Conservation (phyloP, 2,888 invertebrate species). For the Lithodes maja region DNA sequence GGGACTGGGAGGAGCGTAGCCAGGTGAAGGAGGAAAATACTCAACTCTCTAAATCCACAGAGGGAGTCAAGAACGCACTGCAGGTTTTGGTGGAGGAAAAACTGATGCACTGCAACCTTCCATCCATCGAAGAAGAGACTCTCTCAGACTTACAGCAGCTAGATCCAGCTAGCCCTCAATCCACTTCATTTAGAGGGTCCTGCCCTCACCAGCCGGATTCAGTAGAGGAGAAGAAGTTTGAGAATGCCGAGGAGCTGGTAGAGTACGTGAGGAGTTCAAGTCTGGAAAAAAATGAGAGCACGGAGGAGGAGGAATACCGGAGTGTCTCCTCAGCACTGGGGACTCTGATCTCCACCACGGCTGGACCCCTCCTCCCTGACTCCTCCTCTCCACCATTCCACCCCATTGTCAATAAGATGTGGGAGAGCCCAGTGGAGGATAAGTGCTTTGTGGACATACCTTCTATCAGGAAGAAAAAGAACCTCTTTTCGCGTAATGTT, state of each 20-base stretch:
- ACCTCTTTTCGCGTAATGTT: slow-evolving; percentile 62
- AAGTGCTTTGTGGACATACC: slow-evolving; percentile 52
- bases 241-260: slow-evolving; percentile 60
- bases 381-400: slow-evolving; percentile 48
- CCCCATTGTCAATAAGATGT: slow-evolving; percentile 60
- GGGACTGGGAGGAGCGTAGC: slow-evolving; percentile 5
- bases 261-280: slow-evolving; percentile 59
- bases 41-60: not conserved
- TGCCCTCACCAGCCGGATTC: slow-evolving; percentile 4
- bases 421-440: slow-evolving; percentile 67
- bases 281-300: slow-evolving; percentile 62
- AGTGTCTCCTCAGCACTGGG: slow-evolving; percentile 61
- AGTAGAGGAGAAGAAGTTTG: slow-evolving; percentile 52
- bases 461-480: slow-evolving; percentile 57
- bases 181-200: not conserved
- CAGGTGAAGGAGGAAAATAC: slow-evolving; percentile 18
- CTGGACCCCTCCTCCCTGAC: slow-evolving; percentile 64
- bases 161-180: slow-evolving; percentile 5
- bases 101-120: slow-evolving; percentile 24
- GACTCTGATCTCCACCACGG: slow-evolving; percentile 62
- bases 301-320: slow-evolving; percentile 57
- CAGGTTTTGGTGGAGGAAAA: slow-evolving; percentile 34
- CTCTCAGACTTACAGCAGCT: slow-evolving; percentile 48
- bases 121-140: slow-evolving; percentile 59
- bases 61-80: not conserved